Evolutionary conservation across 53 echinoderm and acorn worm species (phyloP).

Genomic region (Apostichopus leukothele): DNA sequence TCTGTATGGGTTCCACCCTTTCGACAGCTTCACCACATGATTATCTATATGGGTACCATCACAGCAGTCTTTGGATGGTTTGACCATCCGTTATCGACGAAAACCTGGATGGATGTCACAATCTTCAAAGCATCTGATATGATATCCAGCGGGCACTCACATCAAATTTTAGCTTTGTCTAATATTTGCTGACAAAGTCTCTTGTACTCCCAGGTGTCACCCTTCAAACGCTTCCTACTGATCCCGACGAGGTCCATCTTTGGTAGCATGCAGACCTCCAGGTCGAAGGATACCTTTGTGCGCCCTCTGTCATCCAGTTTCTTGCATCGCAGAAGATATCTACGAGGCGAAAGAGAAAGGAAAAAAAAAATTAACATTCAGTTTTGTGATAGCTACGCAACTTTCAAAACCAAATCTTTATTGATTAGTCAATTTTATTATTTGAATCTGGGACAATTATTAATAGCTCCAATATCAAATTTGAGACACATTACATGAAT

Average conservation of each 20-base stretch:
- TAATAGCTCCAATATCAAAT: too few relatives aligned
- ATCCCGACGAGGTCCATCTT: conserved; percentile 97
- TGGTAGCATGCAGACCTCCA: conserved; percentile 95
- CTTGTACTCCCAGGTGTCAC: conserved; percentile 98
- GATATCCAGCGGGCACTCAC: background rate
- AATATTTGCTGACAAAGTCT: conserved; percentile 80
- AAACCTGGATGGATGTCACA: background rate
- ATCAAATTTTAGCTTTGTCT: conserved; percentile 50
- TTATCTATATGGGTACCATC: too few relatives aligned
- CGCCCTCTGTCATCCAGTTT: conserved; percentile 86
- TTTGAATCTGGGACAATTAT: too few relatives aligned
- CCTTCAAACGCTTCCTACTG: conserved; percentile 83
- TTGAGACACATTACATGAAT: too few relatives aligned
- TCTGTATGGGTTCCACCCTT: too few relatives aligned
- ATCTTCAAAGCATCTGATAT: background rate
- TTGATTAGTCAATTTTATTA: too few relatives aligned
- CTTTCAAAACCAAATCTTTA: too few relatives aligned
- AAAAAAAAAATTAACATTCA: background rate
- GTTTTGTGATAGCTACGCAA: background rate
- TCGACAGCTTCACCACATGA: too few relatives aligned
- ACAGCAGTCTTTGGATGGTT: too few relatives aligned
- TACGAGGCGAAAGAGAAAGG: conserved; percentile 28
- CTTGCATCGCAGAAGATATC: conserved; percentile 96
- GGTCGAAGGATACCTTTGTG: conserved; percentile 90
- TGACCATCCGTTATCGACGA: too few relatives aligned